Evolutionary conservation across 2,113 vertebrate species (phyloP).

Genomic region (Eleginops maclovinus): DNA sequence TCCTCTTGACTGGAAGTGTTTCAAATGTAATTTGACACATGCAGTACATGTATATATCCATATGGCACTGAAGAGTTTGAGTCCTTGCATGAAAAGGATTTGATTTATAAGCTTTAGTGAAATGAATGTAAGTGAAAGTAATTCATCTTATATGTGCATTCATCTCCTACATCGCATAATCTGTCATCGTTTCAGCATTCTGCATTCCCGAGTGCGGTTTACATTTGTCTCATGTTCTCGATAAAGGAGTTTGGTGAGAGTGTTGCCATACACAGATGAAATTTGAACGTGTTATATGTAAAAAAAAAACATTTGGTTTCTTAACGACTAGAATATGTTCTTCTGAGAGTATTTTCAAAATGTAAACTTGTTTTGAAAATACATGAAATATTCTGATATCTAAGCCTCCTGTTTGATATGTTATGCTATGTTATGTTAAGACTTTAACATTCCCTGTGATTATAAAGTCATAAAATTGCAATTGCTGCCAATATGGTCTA

Average conservation of each 20-base stretch:
- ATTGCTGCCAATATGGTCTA: not conserved
- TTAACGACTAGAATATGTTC: not conserved
- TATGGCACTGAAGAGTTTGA: not conserved
- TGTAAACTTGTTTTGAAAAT: not conserved
- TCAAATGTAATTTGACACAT: constrained; percentile 5
- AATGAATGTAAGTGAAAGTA: not conserved
- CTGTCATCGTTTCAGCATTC: not conserved
- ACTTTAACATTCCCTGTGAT: no score
- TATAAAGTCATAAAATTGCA: no score
- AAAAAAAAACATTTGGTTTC: not conserved
- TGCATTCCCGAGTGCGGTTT: constrained; percentile 6
- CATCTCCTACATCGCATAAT: not conserved
- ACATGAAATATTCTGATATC: not conserved
- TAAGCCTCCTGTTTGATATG: not conserved
- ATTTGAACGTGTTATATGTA: not conserved
- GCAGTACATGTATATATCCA: not conserved
- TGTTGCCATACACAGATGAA: not conserved
- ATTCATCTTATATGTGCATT: not conserved
- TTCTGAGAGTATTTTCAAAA: not conserved
- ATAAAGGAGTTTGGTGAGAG: not conserved
- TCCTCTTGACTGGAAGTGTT: not conserved
- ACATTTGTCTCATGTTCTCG: constrained; percentile 7
- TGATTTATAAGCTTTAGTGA: not conserved
- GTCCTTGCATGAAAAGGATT: not conserved
- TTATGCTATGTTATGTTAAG: no score